Conservation (phyloP, 2,113 vertebrate genomes). For the Lynx canadensis region DNA sequence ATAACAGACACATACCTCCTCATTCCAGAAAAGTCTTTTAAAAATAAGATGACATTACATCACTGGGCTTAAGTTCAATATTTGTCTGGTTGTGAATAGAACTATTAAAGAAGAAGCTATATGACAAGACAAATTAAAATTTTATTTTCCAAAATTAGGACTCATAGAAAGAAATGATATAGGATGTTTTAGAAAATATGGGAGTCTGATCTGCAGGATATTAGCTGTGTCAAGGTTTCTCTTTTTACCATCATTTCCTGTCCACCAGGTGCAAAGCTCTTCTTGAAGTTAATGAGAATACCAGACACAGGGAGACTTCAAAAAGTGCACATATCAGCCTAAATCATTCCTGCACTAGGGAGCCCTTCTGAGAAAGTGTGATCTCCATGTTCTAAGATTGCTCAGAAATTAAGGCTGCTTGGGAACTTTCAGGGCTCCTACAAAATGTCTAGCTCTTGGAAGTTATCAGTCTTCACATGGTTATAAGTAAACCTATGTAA, state of each 20-base stretch:
- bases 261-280: not conserved
- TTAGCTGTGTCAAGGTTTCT: not conserved
- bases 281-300: not conserved
- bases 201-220: not conserved
- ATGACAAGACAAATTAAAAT: not conserved
- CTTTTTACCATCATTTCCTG: not conserved
- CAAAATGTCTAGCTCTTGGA: not conserved
- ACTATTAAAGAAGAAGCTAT: not conserved
- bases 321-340: rapidly evolving
- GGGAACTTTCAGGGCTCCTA: not conserved
- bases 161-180: not conserved
- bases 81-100: not conserved
- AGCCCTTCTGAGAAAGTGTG: not conserved
- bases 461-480: not conserved
- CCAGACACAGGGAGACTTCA: not conserved
- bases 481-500: not conserved
- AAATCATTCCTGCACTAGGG: not conserved
- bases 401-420: not conserved
- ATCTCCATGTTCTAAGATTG: not conserved
- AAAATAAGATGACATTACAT: not conserved
- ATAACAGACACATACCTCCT: not conserved
- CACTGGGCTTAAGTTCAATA: not conserved
- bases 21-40: not conserved
- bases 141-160: not conserved
- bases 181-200: not conserved